Evolutionary conservation across 2,888 invertebrate genomes (phyloP), one percentile per base, ranked within the genome.

Genomic region (Drosophila pseudotalamancana): DNA sequence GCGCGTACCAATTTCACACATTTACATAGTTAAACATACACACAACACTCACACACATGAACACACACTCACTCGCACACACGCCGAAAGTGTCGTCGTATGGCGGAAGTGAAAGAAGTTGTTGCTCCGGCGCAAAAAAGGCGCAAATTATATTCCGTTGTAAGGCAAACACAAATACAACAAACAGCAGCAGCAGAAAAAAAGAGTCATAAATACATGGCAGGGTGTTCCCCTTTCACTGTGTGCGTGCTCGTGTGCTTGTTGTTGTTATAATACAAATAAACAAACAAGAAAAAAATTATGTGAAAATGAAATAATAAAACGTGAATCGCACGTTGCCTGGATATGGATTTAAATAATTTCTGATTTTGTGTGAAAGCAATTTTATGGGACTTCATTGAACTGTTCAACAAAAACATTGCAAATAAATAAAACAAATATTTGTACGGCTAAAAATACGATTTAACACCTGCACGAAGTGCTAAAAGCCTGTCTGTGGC

Each of bases 1-100:
- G 65, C 85, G 78, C 83, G 85, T 76, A 87, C 85, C 86, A 87
- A 83, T 84, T 84, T 84, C 79, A 84, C 80, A 84, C 87, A 87
- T 85, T 82, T 85, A 85, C 86, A 87, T 82, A 87, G 79, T 69
- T 71, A 81, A 81, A 60, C 68, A 87, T 68, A 87, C 71, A 71
- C 65, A 53, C 34, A 31, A 37, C 55, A 46, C 35, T 35, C 55
- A 37, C 40, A 9, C 48, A 35, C 42, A 35, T n/a, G 12, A 16
- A 23, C 43, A 39, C 40, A 29, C 27, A 21, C 29, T 40, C 43
- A 50, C 21, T 40, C 16, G 37, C 48, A 11, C 6, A 8, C 25
- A 50, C 61, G 31, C 57, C 60, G 78, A 84, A 75, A 87, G 81
- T 84, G 81, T 81, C 78, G 72, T 77, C 65, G 72, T 74, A 74